Base-by-base conservation (phyloP, 2,888 invertebrate genomes). In the Galeopsomyia nigrocyanea region DNA sequence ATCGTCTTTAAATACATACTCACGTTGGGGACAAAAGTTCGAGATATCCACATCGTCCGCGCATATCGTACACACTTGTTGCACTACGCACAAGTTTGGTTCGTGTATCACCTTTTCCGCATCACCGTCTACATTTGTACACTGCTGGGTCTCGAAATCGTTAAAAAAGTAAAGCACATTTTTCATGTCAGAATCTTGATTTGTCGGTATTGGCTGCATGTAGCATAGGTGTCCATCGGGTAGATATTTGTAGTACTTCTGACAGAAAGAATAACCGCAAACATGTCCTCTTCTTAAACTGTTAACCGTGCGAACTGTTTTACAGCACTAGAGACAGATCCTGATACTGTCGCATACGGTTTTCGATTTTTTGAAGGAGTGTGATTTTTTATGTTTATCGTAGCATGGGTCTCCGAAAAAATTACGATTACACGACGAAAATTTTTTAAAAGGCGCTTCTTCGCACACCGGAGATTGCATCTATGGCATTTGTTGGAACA, bases 41-140 rank as follows among this genome's bases (percentile, higher is more conserved):
- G 55, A 56, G 6, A 66, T 47, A 14, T 66, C 17, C n/a, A n/a
- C n/a, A n/a, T n/a, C n/a, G n/a, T n/a, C n/a, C n/a, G n/a, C n/a
- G n/a, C n/a, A n/a, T n/a, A 9, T 46, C n/a, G n/a, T 21, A 50
- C 66, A 71, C 26, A 71, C 53, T 58, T 62, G 80, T 90, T 90
- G 78, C 14, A 80, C 82, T 26, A 60, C 70, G 60, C 58, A 60
- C 47, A 50, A n/a, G n/a, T 49, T 22, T 3, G 19, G 64, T 17
- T 51, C 61, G 68, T 53, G 46, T 55, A 51, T 61, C 50, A 14
- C 66, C 17, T 47, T 64, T 50, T 49, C 31, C 14, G 61, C 46
- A 49, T 70, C 50, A 6, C 53, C 56, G 77, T 47, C 53, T 22
- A 53, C 62, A 17, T 39, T 53, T 2, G 31, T 62, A 53, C 75